phyloP scores from a whole-genome alignment of 2,113 vertebrate species.

The zebrafish (Danio rerio) region DNA sequence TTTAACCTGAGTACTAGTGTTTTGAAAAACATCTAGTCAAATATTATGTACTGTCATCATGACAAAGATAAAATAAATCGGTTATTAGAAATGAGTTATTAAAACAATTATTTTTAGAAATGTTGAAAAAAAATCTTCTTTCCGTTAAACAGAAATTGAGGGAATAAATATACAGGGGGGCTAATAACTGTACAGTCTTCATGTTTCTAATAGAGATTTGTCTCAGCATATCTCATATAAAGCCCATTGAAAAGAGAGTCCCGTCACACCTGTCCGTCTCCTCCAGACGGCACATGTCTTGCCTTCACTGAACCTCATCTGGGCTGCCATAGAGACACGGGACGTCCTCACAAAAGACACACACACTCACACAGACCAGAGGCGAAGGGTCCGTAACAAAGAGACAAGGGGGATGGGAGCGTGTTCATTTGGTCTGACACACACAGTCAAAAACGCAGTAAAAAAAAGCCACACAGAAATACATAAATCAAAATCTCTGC shows the following conservation, averaged over 20 bases:
- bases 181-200: not conserved
- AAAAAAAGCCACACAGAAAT: constrained; percentile 3
- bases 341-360: constrained; percentile 51
- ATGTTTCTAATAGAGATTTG: not conserved
- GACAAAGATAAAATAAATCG: too few species aligned
- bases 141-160: too few species aligned
- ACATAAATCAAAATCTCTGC: not conserved
- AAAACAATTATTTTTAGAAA: too few species aligned
- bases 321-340: constrained; percentile 60
- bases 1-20: too few species aligned
- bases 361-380: constrained; percentile 49
- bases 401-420: constrained; percentile 41
- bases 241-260: constrained; percentile 25
- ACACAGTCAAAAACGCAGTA: constrained; percentile 4
- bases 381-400: constrained; percentile 39
- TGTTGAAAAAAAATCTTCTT: too few species aligned
- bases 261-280: constrained; percentile 55
- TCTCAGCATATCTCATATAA: not conserved
- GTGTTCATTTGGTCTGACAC: constrained; percentile 29
- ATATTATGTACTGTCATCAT: too few species aligned
- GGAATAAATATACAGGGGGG: too few species aligned
- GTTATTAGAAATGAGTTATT: too few species aligned
- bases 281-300: constrained; percentile 54
- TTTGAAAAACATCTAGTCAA: too few species aligned
- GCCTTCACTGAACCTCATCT: constrained; percentile 55